These are phyloP conservation scores for Pristiophorus japonicus DNA, from an alignment of 2,113 vertebrate genomes.

Conservation along the genomic window DNA sequence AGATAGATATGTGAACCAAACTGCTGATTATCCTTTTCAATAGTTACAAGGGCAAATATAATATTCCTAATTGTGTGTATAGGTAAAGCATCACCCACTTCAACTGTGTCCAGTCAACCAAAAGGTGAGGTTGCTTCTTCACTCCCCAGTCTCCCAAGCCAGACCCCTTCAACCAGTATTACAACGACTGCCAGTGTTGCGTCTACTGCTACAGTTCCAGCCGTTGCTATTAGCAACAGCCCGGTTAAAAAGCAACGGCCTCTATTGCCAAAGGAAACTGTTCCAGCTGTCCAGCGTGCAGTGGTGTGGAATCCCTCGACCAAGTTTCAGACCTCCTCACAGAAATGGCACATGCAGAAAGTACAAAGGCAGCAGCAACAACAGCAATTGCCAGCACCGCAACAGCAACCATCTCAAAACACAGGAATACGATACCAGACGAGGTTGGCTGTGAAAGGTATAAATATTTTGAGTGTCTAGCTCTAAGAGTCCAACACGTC, in stretches of 20 bases:
- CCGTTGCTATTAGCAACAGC: constrained; percentile 57
- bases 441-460: constrained; percentile 94
- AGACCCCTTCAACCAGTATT: constrained; percentile 61
- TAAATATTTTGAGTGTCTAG: constrained; percentile 17
- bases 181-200: constrained; percentile 51
- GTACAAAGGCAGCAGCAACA: constrained; percentile 80
- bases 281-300: constrained; percentile 74
- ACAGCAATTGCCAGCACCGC: constrained; percentile 51
- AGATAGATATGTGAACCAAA: neutral
- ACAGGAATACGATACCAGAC: constrained; percentile 90
- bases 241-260: constrained; percentile 91
- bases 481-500: neutral
- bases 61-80: constrained; percentile 38
- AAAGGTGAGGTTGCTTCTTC: constrained; percentile 60
- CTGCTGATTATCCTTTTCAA: constrained; percentile 18
- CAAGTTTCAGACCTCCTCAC: constrained; percentile 89
- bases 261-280: constrained; percentile 85
- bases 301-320: constrained; percentile 89
- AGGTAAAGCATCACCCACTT: constrained; percentile 70
- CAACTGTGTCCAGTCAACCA: constrained; percentile 57
- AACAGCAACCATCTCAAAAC: constrained; percentile 47
- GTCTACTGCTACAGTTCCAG: constrained; percentile 62
- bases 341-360: constrained; percentile 96
- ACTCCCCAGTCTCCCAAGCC: constrained; percentile 59
- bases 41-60: neutral